Base-by-base conservation (phyloP, 2,797 vertebrate genomes). In the Phoeniculus purpureus region DNA sequence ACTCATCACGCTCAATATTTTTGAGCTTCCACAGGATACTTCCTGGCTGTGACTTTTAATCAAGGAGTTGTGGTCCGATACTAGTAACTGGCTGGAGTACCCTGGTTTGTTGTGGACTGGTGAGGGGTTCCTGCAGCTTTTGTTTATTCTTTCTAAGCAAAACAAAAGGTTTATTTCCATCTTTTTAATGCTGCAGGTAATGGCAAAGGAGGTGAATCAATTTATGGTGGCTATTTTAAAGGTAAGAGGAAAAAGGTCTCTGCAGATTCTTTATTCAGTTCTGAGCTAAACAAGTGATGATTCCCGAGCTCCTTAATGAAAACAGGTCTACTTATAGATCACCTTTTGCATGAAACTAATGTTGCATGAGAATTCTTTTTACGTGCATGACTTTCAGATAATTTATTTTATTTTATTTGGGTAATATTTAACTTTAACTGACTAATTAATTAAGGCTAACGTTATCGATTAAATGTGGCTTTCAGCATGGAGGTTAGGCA, bases 401-500 rank as follows among this genome's bases (percentile, higher is more conserved):
- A 90, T 95, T 54, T 15, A 95, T 95, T 85, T 89, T 89, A 31
- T 95, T 21, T n/a, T 96, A 94, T 86, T 91, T 90, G 27, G 11
- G 80, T 96, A 97, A 97, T 97, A 90, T 95, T 89, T 97, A 97
- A 96, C 92, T 97, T 96, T 97, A 97, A 97, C 94, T 96, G 96
- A 92, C 96, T 43, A 95, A 96, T 97, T 97, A 97, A 97, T 97
- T 98, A 97, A 97, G 96, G 97, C 98, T 98, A 97, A 98, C 96
- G 96, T 97, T 97, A 97, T 97, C 95, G 97, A 96, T 97, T 98
- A 98, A 97, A 98, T 97, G 54, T 98, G 98, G 98, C 98, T 98
- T 98, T 98, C 99, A 99, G 98, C 99, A 99, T 99, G 99, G 98
- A 99, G 99, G 98, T 98, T 99, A 99, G 99, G 98, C 98, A 98